A percentile compares a stretch with the other conserved stretches of the same genome.
Evolutionary conservation across 2,888 invertebrate species (phyloP).

Genomic region (Carterocephalus palaemon): DNA sequence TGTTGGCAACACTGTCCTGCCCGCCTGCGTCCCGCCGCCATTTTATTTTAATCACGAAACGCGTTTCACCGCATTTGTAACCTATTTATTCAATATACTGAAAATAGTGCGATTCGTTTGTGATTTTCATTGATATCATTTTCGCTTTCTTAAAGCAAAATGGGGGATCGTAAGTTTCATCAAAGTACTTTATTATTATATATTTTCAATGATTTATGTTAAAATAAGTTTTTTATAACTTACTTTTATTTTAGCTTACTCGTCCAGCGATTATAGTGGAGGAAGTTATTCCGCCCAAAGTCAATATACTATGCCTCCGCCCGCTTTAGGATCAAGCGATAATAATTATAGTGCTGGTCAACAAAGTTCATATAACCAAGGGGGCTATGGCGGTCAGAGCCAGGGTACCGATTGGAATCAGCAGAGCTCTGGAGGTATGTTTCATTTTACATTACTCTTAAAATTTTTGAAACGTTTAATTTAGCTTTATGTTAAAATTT

Average conservation of each 20-base stretch:
- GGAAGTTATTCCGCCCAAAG: conserved; percentile 65
- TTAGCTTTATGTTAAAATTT: conserved; percentile 17
- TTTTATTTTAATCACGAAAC: too few species aligned
- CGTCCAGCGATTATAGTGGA: conserved; percentile 62
- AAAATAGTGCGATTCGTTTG: too few species aligned
- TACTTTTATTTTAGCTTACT: conserved; percentile 47
- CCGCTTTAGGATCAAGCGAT: conserved; percentile 60
- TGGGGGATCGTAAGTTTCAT: conserved; percentile 50
- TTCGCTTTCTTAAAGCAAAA: too few species aligned
- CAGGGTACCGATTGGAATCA: conserved; percentile 60
- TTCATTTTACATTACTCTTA: not conserved
- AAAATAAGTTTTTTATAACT: not conserved
- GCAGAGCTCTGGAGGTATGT: conserved; percentile 50
- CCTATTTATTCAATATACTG: too few species aligned
- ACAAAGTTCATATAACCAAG: conserved; percentile 57
- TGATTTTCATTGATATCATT: too few species aligned
- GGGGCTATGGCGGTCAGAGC: conserved; percentile 51
- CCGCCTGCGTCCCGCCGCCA: too few species aligned
- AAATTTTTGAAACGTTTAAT: not conserved
- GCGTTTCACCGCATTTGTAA: too few species aligned
- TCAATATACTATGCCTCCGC: conserved; percentile 71
- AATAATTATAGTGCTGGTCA: conserved; percentile 56
- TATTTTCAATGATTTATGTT: not conserved
- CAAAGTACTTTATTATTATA: not conserved
- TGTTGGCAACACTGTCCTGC: too few species aligned